Base-by-base conservation (phyloP, 2,888 invertebrate species). In the Rhodophaea formosa region DNA sequence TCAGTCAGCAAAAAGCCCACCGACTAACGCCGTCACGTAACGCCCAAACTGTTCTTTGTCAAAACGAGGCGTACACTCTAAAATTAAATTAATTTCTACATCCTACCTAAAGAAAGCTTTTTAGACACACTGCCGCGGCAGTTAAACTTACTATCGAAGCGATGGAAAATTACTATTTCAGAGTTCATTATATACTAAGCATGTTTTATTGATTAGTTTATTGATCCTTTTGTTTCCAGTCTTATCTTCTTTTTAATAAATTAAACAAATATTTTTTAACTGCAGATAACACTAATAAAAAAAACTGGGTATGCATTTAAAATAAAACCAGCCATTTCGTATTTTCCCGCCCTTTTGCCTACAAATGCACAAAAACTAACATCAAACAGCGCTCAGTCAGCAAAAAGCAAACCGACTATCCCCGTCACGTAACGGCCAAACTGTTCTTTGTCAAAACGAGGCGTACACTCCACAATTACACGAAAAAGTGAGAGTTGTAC, bases 1-100 rank as follows among this genome's bases (percentile, higher is more conserved):
- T 57, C 60, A 65, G 62, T 71, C 68, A 60, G 63, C 65, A 62
- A 70, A 75, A 74, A 68, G 65, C 62, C 60, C 64, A 63, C 65
- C 63, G 63, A 62, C 68, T 64, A 67, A 59, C 66, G 61, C 43
- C 73, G 77, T 74, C 80, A 80, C 80, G 80, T 77, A 69, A 74
- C 57, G 58, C 65, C 63, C 58, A 66, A 66, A 67, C 62, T 61
- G 68, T 69, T 70, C 67, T 63, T 68, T 66, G 57, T 64, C 65
- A 66, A 72, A 71, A 64, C 67, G 69, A 62, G 63, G 68, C 58
- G 47, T 59, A 68, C 70, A 71, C 77, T 77, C 70, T 68, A 72
- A 10, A 32, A 39, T 6, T 10, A 39, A 3, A 35, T 12, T 10
- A n/a, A n/a, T n/a, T n/a, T n/a, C n/a, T n/a, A n/a, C n/a, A n/a